phyloP scores from a whole-genome alignment of 2,113 vertebrate species.

The Cyanocitta stelleri region DNA sequence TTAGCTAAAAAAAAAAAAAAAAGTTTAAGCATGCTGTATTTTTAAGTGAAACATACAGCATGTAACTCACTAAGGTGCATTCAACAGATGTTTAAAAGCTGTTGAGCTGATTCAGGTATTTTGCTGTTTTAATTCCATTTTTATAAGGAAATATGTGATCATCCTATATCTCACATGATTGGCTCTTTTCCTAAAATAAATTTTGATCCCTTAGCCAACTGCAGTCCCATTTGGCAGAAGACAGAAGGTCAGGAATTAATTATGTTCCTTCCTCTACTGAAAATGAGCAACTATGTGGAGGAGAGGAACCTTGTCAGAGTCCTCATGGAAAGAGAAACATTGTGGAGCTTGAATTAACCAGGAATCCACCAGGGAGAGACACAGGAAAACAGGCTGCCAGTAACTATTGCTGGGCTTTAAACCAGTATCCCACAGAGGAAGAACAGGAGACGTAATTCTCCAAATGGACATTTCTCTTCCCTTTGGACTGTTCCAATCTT shows the following conservation, averaged over 20 bases:
- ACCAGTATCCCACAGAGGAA: not conserved
- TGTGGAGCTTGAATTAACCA: not conserved
- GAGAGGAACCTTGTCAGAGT: not conserved
- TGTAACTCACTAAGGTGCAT: not conserved
- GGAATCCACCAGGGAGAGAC: not conserved
- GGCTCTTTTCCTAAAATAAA: not conserved
- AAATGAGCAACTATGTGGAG: not conserved
- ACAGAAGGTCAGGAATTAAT: not conserved
- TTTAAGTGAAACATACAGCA: not conserved
- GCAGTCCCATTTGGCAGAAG: not conserved
- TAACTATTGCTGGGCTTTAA: not conserved
- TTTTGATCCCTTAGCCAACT: not conserved
- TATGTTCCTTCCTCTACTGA: not conserved
- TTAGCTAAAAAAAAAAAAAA: not conserved
- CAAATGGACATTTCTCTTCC: not conserved
- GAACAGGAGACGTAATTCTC: not conserved
- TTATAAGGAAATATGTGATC: not conserved
- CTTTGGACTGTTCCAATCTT: not conserved
- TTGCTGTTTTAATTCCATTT: not conserved
- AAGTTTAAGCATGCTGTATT: not conserved
- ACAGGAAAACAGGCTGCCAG: not conserved
- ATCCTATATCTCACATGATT: not conserved
- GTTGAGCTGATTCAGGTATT: not conserved
- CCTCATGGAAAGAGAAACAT: not conserved
- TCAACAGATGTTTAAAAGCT: not conserved